These are phyloP conservation scores for Xylocopa sonorina DNA, from an alignment of 1,140 invertebrate genomes.

Conservation along the genomic window DNA sequence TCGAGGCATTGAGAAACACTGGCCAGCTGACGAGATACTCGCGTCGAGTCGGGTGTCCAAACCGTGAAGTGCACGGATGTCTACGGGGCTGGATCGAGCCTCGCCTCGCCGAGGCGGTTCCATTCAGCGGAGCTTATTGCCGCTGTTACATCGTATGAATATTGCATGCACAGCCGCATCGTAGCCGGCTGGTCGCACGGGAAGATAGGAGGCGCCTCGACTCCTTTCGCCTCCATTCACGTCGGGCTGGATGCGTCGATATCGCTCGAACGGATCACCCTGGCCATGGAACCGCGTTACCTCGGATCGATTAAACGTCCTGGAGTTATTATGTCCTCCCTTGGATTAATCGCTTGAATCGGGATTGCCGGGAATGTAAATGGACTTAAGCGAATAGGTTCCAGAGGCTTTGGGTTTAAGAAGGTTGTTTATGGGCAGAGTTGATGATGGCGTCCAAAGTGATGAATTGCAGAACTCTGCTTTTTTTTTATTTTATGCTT, in stretches of 20 bases:
- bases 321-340: no score
- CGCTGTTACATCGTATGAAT: constrained; percentile 44
- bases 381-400: no score
- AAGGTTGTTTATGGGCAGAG: no score
- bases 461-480: no score
- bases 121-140: constrained; percentile 45
- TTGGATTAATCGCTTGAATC: no score
- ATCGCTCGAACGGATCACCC: background rate
- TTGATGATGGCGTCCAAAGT: no score
- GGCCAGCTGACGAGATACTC: no score
- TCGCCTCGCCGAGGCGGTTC: constrained; percentile 21
- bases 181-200: background rate
- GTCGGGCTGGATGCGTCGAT: background rate
- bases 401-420: no score
- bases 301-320: background rate
- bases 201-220: constrained; percentile 1
- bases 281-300: background rate
- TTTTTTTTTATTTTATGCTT: no score
- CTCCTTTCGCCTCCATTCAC: constrained; percentile 28
- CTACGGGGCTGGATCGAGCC: background rate
- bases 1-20: background rate
- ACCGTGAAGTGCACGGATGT: constrained; percentile 7
- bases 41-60: constrained; percentile 2
- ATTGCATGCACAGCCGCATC: constrained; percentile 32
- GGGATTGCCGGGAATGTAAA: no score